Evolutionary conservation across 1,140 invertebrate genomes (phyloP).

Genomic region (Zaprionus nigranus): DNA sequence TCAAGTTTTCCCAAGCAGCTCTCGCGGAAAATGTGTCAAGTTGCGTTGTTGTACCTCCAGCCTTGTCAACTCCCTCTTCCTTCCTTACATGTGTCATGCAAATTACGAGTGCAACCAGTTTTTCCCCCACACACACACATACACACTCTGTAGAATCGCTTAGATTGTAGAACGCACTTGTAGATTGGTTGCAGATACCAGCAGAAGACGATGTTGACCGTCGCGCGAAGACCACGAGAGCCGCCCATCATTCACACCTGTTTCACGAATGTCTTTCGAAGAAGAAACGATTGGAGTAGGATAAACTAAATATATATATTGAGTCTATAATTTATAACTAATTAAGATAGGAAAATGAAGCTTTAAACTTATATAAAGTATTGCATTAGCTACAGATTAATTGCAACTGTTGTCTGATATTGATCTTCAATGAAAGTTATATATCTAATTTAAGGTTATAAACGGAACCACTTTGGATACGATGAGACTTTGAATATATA

Average conservation of each 20-base stretch:
- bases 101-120: constrained; percentile 74
- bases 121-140: constrained; percentile 1
- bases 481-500: not conserved
- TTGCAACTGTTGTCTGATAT: not conserved
- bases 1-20: not conserved
- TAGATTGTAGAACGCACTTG: constrained; percentile 57
- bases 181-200: constrained; percentile 20
- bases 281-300: not conserved
- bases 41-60: constrained; percentile 13
- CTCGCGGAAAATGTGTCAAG: constrained; percentile 71
- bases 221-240: constrained; percentile 11
- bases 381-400: not conserved
- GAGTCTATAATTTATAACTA: not conserved
- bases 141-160: constrained; percentile 30
- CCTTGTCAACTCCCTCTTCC: constrained; percentile 20
- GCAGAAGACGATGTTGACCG: constrained; percentile 10
- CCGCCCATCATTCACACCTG: constrained; percentile 70
- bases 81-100: constrained; percentile 52
- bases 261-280: not conserved
- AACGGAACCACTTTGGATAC: not conserved
- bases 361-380: not conserved
- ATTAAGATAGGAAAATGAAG: not conserved
- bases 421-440: not conserved
- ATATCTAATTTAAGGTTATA: not conserved
- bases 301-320: not conserved